Conservation (phyloP, 2,888 invertebrate species). For the Pasiphila rectangulata region DNA sequence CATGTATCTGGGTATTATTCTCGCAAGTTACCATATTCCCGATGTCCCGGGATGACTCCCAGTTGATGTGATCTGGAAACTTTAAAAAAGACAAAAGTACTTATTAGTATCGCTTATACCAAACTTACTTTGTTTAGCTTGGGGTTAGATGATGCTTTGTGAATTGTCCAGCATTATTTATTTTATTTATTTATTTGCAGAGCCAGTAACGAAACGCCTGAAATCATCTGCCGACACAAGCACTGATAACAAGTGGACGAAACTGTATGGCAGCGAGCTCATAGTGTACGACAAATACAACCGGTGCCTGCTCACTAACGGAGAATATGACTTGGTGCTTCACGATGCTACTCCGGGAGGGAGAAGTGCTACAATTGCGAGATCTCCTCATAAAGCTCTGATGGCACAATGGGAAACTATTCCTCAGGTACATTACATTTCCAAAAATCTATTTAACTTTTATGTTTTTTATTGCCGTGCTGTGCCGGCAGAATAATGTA, state of each 20-base stretch:
- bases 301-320: conserved; percentile 91
- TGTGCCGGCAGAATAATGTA: too few species aligned
- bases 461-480: too few species aligned
- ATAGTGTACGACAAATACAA: conserved; percentile 95
- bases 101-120: too few species aligned
- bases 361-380: conserved; percentile 61
- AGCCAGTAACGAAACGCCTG: conserved; percentile 86
- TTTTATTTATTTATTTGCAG: conserved; percentile 50
- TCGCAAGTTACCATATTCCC: too few species aligned
- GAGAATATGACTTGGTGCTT: conserved; percentile 93
- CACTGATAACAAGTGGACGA: conserved; percentile 74
- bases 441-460: too few species aligned
- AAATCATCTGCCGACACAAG: conserved; percentile 77
- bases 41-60: too few species aligned
- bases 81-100: too few species aligned
- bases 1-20: too few species aligned
- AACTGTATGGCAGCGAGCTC: conserved; percentile 88
- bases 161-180: too few species aligned
- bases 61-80: too few species aligned
- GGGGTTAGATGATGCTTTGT: too few species aligned
- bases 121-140: too few species aligned
- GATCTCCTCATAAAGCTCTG: conserved; percentile 74
- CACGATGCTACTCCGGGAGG: conserved; percentile 89
- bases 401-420: conserved; percentile 83
- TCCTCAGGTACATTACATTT: conserved; percentile 75